These are phyloP conservation scores for Chitala chitala DNA, from an alignment of 2,113 vertebrate genomes.

Conservation along the genomic window DNA sequence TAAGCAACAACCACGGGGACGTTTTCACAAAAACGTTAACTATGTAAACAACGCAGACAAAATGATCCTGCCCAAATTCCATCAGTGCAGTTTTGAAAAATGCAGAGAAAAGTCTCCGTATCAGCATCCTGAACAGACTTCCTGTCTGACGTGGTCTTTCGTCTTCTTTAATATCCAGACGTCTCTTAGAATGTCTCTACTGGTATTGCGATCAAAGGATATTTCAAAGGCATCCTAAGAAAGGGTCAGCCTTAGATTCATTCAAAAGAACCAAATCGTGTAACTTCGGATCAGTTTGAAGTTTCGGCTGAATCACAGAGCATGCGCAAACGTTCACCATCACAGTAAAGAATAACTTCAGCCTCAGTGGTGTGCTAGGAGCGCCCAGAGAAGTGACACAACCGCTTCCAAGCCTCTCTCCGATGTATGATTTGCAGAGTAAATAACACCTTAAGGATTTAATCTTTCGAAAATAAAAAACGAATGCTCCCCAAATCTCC, in stretches of 20 bases:
- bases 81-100: slow-evolving; percentile 1
- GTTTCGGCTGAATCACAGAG: too few relatives aligned
- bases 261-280: too few relatives aligned
- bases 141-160: background rate
- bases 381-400: too few relatives aligned
- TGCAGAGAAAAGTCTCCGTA: background rate
- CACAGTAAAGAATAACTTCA: too few relatives aligned
- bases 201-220: background rate
- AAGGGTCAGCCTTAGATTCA: background rate
- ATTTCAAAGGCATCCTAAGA: too few relatives aligned
- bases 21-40: background rate
- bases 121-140: background rate
- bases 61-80: background rate
- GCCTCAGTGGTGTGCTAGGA: too few relatives aligned
- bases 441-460: too few relatives aligned
- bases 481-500: background rate
- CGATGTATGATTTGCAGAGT: too few relatives aligned
- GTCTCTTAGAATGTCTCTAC: background rate
- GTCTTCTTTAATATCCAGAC: background rate
- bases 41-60: background rate
- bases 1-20: background rate
- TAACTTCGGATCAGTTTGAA: too few relatives aligned
- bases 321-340: too few relatives aligned
- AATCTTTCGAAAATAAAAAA: background rate
- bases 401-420: too few relatives aligned